Evolutionary conservation across 2,888 invertebrate species (phyloP), one percentile per base, ranked within the genome.

Genomic region (Sialis fuliginosa): DNA sequence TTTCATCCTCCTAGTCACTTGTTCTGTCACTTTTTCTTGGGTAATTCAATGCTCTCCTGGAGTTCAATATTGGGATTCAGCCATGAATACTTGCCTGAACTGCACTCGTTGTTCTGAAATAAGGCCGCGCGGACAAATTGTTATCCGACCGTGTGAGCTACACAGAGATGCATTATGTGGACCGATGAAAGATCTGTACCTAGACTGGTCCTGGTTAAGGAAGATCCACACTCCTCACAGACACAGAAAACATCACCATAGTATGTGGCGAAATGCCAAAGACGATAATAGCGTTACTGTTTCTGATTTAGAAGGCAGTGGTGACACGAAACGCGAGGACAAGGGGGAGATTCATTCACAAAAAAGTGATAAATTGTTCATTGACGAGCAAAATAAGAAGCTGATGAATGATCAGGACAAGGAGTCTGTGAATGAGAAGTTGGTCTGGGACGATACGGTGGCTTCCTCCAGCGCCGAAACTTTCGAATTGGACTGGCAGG

Each of bases 101-200:
- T 86, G 86, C 68, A 78, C 81, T 48, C 69, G 69, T 58, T 85
- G 85, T 65, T 75, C 77, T 55, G 66, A 70, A 13, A 57, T 63
- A 45, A 51, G 44, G 33, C 51, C 51, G 12, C 61, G 62, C 49
- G 71, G 70, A 48, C 63, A 62, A 48, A 75, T 81, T 50, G 81
- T 83, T 39, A 62, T 79, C 51, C 71, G 77, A 47, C 84, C 85
- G 48, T 86, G 85, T 65, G 80, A 81, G 57, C 65, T 78, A 49
- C 80, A 85, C 66, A 71, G 77, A 51, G 82, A 86, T 64, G 81
- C 85, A 39, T 68, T 78, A 54, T 86, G 86, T 64, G 81, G 79
- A 39, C 74, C 80, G 2, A 67, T 81, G 40, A 71, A 74, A 53
- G 76, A 79, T 10, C 7, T 10, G 39, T 12, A 50, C 41, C 48